Evolutionary conservation across 2,888 invertebrate species (phyloP), one percentile per base, ranked within the genome.

Genomic region (Gymnosoma rotundatum): DNA sequence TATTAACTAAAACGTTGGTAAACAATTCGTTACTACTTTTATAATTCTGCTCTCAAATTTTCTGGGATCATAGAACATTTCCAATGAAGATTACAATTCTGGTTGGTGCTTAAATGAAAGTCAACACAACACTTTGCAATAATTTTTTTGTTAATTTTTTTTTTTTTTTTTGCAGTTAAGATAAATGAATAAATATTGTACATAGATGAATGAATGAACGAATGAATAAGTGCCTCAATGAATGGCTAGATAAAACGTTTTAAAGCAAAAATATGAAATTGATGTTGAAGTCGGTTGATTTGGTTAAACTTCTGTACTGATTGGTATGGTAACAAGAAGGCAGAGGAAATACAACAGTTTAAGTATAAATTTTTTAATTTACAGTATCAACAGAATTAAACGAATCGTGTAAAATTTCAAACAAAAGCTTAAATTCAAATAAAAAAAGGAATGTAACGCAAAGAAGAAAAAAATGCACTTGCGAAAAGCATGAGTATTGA

Each of bases 321-420:
- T 69, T 61, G 69, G 61, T 16, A 20, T 56, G 45, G 6, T 1
- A 10, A n/a, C 6, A 7, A 58, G 21, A 18, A 18, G 0, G 10
- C 10, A 9, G 45, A 18, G 16, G 45, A 14, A 50, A 63, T 70
- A 75, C 87, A 89, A 90, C 89, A 90, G 89, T 90, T 88, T 88
- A 87, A 90, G 88, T 88, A 89, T 87, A 88, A 87, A 88, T 88
- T 89, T 90, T 91, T 90, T 90, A 90, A 90, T 90, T 90, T 88
- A 88, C 90, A 91, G 87, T 89, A 90, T 90, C 91, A 91, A 90
- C 90, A 90, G 90, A 90, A 89, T 88, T 83, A 88, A 91, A 90
- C 91, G 91, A 91, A 90, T 90, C 90, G 90, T 88, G 89, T 86
- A 78, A 86, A 85, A 81, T 70, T 86, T 78, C 84, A 87, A 86